These are phyloP conservation scores for Petroica traversi DNA, from an alignment of 2,113 vertebrate genomes.

Conservation along the genomic window DNA sequence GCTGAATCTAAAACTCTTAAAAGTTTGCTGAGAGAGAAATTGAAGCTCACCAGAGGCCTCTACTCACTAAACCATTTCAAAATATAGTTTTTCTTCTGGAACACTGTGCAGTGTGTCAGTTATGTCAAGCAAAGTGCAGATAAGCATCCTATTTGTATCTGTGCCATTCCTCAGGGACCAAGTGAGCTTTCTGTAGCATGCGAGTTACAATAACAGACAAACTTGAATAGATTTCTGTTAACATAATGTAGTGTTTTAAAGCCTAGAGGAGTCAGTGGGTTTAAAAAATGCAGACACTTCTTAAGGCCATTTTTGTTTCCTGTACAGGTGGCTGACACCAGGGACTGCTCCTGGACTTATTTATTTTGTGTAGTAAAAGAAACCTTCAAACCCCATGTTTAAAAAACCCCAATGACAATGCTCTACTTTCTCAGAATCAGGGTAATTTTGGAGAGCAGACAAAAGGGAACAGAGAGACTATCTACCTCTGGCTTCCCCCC, in stretches of 20 bases:
- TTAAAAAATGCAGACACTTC: not conserved
- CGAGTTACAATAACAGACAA: not conserved
- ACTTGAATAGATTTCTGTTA: not conserved
- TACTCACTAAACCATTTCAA: not conserved
- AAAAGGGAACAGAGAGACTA: not conserved
- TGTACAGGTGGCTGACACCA: not conserved
- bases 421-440: not conserved
- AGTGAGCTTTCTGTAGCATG: not conserved
- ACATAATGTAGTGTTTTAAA: not conserved
- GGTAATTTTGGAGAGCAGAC: not conserved
- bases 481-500: not conserved
- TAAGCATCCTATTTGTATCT: not conserved
- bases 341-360: not conserved
- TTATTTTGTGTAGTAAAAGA: not conserved
- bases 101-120: not conserved
- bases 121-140: not conserved
- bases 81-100: not conserved
- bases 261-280: not conserved
- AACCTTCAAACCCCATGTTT: accelerated
- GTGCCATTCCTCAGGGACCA: slow-evolving; percentile 1
- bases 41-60: not conserved
- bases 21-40: not conserved
- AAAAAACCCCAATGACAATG: no score
- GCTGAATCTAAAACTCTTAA: not conserved
- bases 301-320: not conserved